Percentiles rank a stretch among this genome's conserved stretches.
Conservation (phyloP, 1,140 invertebrate genomes). For the Drosophila malerkotliana region DNA sequence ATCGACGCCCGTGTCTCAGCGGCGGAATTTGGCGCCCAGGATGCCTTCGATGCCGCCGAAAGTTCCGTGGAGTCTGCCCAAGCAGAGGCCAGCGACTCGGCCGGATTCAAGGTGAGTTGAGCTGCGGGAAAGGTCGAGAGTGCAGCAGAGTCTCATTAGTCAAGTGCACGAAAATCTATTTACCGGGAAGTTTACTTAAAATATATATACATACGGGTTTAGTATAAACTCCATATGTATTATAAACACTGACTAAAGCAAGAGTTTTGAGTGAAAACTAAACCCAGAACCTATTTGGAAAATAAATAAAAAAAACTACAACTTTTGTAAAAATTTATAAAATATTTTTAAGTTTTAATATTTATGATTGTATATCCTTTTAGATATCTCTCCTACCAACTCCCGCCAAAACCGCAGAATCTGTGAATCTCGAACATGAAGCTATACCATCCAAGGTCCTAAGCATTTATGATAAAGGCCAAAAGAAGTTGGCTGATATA, state of each 20-base stretch:
- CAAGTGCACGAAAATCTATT: not conserved
- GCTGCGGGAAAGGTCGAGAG: not conserved
- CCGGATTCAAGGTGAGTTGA: conserved; percentile 67
- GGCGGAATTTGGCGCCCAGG: conserved; percentile 63
- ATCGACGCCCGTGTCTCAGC: conserved; percentile 66
- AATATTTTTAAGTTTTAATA: not conserved
- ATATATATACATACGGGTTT: not conserved
- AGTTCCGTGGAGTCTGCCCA: conserved; percentile 28
- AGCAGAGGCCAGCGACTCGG: conserved; percentile 53
- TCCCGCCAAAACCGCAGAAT: conserved; percentile 69
- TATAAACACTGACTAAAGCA: too few species aligned
- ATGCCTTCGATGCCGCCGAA: conserved; percentile 62
- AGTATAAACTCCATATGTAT: too few species aligned
- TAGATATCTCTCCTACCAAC: conserved; percentile 68
- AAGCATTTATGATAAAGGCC: conserved; percentile 70
- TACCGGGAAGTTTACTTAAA: not conserved
- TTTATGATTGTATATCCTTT: not conserved
- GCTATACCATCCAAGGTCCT: conserved; percentile 75
- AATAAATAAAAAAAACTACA: too few species aligned
- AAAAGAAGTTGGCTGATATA: conserved; percentile 69
- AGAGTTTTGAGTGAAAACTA: too few species aligned
- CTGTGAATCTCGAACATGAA: conserved; percentile 78
- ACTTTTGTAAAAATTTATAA: too few species aligned
- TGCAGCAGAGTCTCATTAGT: not conserved
- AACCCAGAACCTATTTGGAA: too few species aligned